Base-by-base conservation (phyloP, 2,113 vertebrate species). In the Trematocara unimaculatum region DNA sequence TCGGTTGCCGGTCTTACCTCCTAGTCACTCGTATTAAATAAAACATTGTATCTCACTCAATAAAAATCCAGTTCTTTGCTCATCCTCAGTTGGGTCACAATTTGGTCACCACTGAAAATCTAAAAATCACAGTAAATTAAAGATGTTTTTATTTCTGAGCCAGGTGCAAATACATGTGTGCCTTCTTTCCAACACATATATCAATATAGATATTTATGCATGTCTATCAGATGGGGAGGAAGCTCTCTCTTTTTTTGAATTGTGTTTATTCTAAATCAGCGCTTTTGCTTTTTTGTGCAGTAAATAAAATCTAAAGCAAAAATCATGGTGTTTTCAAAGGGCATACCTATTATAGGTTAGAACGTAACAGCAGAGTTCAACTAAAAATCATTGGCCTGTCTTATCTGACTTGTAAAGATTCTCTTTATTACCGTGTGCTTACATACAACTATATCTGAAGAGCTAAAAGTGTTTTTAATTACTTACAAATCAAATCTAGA, bases 21-120 rank as follows among this genome's bases (percentile, higher is more conserved):
- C 45, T 60, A 82, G 9, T 82, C 74, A 35, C 23, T 12, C 49
- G 79, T 74, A 55, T 79, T 86, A 38, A 89, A 78, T 79, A 40
- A 81, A 74, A 88, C 8, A 53, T n/a, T 70, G 10, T 62, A 62
- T 79, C 62, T 87, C 81, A 38, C 79, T 79, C 80, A 3, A 31
- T 79, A 84, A 82, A 81, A 81, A 87, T 56, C 26, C 70, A 49
- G 3, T 40, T 62, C 42, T 91, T 86, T 84, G 74, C 56, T 83
- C 49, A 35, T 53, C 53, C 23, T 88, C 40, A 26, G n/a, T 11
- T 3, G 9, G 74, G 85, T 86, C 67, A 60, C 31, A 18, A 13
- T 60, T 78, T 82, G 82, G 53, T 85, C 74, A 79, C 62, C 20
- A 47, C 67, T 77, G 79, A 58, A 79, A 85, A 86, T 79, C 47